Percentiles rank a stretch among this genome's conserved stretches.
phyloP scores from a whole-genome alignment of 2,888 invertebrate species.

The Lydus trimaculatus region DNA sequence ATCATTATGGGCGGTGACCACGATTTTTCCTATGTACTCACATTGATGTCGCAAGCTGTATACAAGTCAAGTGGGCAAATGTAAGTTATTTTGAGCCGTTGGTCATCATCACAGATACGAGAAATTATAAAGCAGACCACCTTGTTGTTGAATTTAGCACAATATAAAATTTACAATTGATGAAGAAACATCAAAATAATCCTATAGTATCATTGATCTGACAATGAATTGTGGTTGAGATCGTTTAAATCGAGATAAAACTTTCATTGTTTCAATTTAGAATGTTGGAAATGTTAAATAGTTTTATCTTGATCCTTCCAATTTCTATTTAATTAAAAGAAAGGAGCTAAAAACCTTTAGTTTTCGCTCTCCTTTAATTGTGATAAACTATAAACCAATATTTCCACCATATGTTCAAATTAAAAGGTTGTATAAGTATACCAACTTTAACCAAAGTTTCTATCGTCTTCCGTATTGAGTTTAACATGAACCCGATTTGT shows the following conservation, averaged over 20 bases:
- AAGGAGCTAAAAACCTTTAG: neutral
- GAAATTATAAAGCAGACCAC: neutral
- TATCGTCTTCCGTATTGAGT: slow-evolving; percentile 4
- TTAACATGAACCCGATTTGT: slow-evolving; percentile 7
- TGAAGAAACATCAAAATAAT: neutral
- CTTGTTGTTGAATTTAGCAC: neutral
- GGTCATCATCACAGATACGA: neutral
- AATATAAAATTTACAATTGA: neutral
- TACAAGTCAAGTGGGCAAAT: neutral
- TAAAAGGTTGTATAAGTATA: slow-evolving; percentile 26
- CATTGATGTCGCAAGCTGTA: neutral
- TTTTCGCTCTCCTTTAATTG: neutral
- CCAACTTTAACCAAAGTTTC: slow-evolving; percentile 1
- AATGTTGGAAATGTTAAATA: neutral
- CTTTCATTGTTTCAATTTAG: slow-evolving; percentile 23
- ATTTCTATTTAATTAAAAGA: neutral
- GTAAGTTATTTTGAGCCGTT: neutral
- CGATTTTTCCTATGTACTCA: neutral
- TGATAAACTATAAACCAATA: slow-evolving; percentile 5
- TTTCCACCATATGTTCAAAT: slow-evolving; percentile 29
- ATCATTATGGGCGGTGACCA: too few species aligned
- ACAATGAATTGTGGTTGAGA: neutral
- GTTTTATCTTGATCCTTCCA: neutral
- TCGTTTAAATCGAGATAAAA: slow-evolving; percentile 16
- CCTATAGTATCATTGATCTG: neutral